Evolutionary conservation across 2,888 invertebrate species (phyloP), one percentile per base, ranked within the genome.

Genomic region (Netelia virgata): DNA sequence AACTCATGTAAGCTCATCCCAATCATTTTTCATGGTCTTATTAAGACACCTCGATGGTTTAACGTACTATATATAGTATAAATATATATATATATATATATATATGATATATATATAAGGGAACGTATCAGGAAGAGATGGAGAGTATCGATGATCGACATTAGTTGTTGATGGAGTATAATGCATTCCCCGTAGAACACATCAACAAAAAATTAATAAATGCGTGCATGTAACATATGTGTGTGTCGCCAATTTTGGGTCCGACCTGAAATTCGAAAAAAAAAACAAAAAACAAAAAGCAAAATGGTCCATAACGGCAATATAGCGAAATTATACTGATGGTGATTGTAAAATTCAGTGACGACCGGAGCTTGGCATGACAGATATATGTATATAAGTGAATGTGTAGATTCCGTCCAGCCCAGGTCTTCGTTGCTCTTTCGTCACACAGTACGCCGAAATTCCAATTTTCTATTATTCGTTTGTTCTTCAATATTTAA

Each of bases 381-480:
- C 92, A 91, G 91, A 91, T 92, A 92, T 92, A 92, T 93, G 92
- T 93, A 93, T 93, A 87, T 87, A 93, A 92, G 86, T 92, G 89
- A 91, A 91, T 93, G 92, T 93, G 91, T 93, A 93, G 93, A 93
- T 91, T 93, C 93, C 93, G 93, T 93, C 93, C 93, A 92, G 91
- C 91, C 92, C 93, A 91, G 86, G 90, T 90, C 88, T 87, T 87
- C 83, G 83, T 88, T 87, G 87, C 73, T 87, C 75, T 80, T 86
- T 86, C 73, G 55, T 82, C 28, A n/a, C 36, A 73, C 61, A 43
- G 28, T 77, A 75, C 59, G 78, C 81, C 47, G n/a, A 50, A 77
- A 64, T 66, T 75, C 84, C 10, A 10, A 53, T 79, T 78, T 36
- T 69, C 63, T 68, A 73, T 14, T 55, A 64, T 70, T 20, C 68